Base-by-base conservation (phyloP, 2,888 invertebrate species). In the Anoplius nigerrimus region DNA sequence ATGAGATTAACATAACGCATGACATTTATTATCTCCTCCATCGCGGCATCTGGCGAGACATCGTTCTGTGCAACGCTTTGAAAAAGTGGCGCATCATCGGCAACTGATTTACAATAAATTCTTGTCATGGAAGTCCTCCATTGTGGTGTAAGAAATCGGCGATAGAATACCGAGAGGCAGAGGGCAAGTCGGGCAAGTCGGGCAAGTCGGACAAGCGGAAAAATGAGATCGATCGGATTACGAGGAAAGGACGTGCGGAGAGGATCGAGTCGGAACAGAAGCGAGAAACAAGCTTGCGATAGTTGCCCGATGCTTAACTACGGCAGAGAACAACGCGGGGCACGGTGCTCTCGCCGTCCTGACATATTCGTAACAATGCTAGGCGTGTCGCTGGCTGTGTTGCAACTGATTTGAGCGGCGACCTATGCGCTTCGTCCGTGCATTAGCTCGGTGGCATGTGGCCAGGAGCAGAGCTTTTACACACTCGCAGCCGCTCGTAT, bases 351-450 rank as follows among this genome's bases (percentile, higher is more conserved):
- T 72, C 61, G 78, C 76, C 76, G 85, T 84, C 82, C 84, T 80
- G 82, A 81, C 84, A 83, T 83, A 84, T 84, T 82, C 77, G 78
- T 84, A 87, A 88, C 88, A 88, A 88, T 88, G 84, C 87, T 79
- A 87, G 88, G 88, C 86, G 88, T 87, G 88, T 82, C 87, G 67
- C 62, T 72, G 51, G 55, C 58, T 48, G 76, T 87, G 85, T 86
- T 74, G 85, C 85, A 87, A 87, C 73, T 71, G 75, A 73, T 78
- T 76, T 74, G 72, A 76, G 70, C 72, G 62, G 62, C 71, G 68
- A 75, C 78, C 79, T 63, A 63, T 73, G 71, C 74, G 74, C 75
- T 63, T 71, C 71, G 63, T 56, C 56, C 24, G 66, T 46, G 62
- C 71, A 62, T 34, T 34, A 6, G 11, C 34, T 34, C 11, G 11